Conservation (phyloP, 2,888 invertebrate genomes). For the Sarcophaga rosellei region DNA sequence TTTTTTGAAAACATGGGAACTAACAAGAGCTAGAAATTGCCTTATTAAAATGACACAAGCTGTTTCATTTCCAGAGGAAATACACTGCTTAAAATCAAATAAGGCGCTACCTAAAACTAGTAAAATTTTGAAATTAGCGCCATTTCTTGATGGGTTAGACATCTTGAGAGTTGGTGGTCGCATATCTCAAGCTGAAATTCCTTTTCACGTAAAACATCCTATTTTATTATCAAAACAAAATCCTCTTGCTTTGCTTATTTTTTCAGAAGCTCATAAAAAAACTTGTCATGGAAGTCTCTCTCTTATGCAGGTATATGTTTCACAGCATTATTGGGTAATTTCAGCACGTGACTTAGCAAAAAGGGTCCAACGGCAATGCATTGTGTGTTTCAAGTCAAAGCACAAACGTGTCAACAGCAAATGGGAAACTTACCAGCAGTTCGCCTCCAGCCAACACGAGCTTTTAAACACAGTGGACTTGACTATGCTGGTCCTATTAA, state of each 20-base stretch:
- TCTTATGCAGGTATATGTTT: slow-evolving; percentile 23
- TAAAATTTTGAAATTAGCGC: slow-evolving; percentile 8
- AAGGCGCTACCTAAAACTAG: background rate
- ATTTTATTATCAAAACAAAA: slow-evolving; percentile 20
- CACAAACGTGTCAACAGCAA: slow-evolving; percentile 16
- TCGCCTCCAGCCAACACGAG: slow-evolving; percentile 38
- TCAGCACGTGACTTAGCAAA: slow-evolving; percentile 18
- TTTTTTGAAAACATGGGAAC: slow-evolving; percentile 14
- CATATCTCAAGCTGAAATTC: slow-evolving; percentile 11
- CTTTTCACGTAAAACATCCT: slow-evolving; percentile 15
- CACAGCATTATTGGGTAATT: slow-evolving; percentile 33
- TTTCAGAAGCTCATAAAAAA: slow-evolving; percentile 17
- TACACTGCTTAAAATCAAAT: background rate
- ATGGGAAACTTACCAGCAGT: slow-evolving; percentile 53
- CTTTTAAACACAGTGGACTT: slow-evolving; percentile 42
- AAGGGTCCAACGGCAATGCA: too few relatives aligned
- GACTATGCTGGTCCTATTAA: slow-evolving; percentile 59
- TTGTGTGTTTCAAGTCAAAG: slow-evolving; percentile 15
- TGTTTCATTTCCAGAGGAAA: slow-evolving; percentile 26
- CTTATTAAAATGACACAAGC: slow-evolving; percentile 38
- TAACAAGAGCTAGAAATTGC: background rate
- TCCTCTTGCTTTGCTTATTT: slow-evolving; percentile 4
- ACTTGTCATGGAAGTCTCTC: slow-evolving; percentile 18
- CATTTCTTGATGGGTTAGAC: slow-evolving; percentile 25
- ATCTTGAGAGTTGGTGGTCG: slow-evolving; percentile 16